These are phyloP conservation scores for Odocoileus virginianus DNA, from an alignment of 2,113 vertebrate species.

Conservation along the genomic window DNA sequence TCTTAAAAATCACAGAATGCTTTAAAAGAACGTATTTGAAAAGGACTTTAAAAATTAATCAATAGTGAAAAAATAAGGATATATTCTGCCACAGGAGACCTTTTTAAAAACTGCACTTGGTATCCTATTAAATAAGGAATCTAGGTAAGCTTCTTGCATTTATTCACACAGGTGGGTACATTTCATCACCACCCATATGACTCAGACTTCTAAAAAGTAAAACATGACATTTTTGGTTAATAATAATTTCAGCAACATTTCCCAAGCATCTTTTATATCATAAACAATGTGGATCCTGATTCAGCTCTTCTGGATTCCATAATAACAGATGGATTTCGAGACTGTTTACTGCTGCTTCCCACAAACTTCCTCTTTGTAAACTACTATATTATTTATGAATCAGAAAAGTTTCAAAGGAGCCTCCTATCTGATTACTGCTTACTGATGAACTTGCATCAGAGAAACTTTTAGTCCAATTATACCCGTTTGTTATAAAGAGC, in stretches of 20 bases:
- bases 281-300: conserved; percentile 77
- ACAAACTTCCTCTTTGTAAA: conserved; percentile 86
- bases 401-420: conserved; percentile 82
- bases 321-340: conserved; percentile 85
- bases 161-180: conserved; percentile 28
- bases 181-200: neutral
- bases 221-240: conserved; percentile 60
- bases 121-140: neutral
- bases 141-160: conserved; percentile 9
- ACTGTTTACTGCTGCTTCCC: conserved; percentile 84
- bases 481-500: conserved; percentile 10
- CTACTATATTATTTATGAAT: conserved; percentile 88
- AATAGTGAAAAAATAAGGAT: neutral
- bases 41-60: neutral
- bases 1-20: neutral
- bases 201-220: conserved; percentile 34
- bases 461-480: conserved; percentile 68
- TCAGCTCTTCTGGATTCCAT: conserved; percentile 81
- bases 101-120: neutral
- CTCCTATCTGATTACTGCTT: conserved; percentile 79
- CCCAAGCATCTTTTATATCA: conserved; percentile 69
- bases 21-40: neutral
- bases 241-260: conserved; percentile 74
- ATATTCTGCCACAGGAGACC: neutral
- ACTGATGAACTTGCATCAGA: conserved; percentile 75